Base-by-base conservation (phyloP, 2,888 invertebrate genomes). In the Thera obeliscata region DNA sequence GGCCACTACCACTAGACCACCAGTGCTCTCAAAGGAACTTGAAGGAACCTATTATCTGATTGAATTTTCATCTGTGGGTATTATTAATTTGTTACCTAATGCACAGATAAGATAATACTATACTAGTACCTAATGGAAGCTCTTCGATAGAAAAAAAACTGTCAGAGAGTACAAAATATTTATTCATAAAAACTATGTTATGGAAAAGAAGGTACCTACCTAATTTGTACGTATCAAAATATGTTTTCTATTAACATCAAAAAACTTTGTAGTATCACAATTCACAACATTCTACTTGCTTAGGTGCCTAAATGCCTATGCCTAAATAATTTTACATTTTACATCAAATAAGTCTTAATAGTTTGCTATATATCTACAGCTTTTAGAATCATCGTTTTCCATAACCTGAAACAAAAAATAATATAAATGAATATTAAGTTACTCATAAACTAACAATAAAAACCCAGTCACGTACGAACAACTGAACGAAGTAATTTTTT, bases 371-470 rank as follows among this genome's bases (percentile, higher is more conserved):
- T 63, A 67, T 67, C 71, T 71, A 75, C 55, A 67, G 63, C 67
- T 67, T 74, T 71, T 59, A 64, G 38, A 59, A 71, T 82, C 78
- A 87, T 81, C 85, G 80, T 78, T 81, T 83, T 70, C 89, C 89
- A 71, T 88, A 87, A 81, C 88, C 89, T 89, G 88, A 69, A 89
- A 89, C 78, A 84, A 86, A 72, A 65, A 76, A 69, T 9, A 3
- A 43, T n/a, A 41, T 41, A 3, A 41, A 41, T 22, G 22, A 22
- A 22, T 22, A 22, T 41, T 41, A 41, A 7, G 6, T 41, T 41
- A 3, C 41, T 4, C 41, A 41, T 41, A 41, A 41, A 41, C 3
- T 7, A 7, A 41, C 41, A 5, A 33, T 33, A 46, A 46, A 48
- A 58, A 49, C n/a, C 6, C 49, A 58, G 58, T 58, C 58, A 58